Conservation (phyloP, 2,113 vertebrate species). For the Microtus ochrogaster region DNA sequence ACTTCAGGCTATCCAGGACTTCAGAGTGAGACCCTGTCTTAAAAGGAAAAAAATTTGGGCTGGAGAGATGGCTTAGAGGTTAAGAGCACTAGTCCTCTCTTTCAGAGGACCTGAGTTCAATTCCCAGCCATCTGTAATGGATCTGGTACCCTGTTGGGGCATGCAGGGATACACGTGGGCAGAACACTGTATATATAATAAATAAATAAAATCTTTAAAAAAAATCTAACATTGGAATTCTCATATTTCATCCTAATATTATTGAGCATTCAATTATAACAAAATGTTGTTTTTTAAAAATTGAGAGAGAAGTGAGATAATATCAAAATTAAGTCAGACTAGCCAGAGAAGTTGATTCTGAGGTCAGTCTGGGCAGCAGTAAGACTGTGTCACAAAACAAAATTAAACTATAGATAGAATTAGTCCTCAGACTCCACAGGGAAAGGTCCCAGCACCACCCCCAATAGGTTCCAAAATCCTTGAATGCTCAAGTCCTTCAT, state of each 20-base stretch:
- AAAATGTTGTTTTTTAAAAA: constrained; percentile 10
- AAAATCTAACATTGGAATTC: background rate
- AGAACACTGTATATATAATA: too few relatives aligned
- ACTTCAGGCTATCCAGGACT: too few relatives aligned
- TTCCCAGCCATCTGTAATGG: too few relatives aligned
- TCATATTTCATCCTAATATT: background rate
- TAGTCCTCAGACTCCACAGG: background rate
- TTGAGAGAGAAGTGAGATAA: background rate
- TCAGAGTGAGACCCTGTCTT: background rate
- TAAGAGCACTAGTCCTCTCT: too few relatives aligned
- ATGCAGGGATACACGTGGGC: too few relatives aligned
- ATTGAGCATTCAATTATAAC: constrained; percentile 22
- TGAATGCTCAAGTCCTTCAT: background rate
- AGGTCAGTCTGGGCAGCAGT: background rate
- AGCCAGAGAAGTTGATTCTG: background rate
- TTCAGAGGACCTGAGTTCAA: too few relatives aligned
- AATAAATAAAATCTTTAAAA: background rate
- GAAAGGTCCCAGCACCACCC: background rate
- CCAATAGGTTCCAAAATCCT: background rate
- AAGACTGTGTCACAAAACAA: background rate
- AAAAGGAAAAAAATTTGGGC: background rate
- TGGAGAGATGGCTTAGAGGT: too few relatives aligned
- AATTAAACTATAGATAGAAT: background rate
- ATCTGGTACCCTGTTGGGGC: too few relatives aligned
- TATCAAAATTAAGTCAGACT: constrained; percentile 28